Evolutionary conservation across 2,797 vertebrate species (phyloP).

Genomic region (Galago senegalensis): DNA sequence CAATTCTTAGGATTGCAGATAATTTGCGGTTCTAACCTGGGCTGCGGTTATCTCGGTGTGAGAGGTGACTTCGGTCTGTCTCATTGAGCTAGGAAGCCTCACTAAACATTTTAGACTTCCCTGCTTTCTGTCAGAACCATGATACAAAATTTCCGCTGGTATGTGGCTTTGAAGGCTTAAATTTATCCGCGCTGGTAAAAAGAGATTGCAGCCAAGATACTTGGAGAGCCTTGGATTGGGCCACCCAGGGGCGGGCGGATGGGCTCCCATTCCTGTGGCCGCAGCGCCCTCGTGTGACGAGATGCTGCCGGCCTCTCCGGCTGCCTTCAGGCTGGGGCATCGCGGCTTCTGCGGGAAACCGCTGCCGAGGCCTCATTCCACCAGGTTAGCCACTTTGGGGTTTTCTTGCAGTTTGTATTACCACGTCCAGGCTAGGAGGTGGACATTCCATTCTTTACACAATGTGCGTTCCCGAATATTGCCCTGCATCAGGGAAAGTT

Average conservation of each 20-base stretch:
- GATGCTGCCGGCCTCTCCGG: too few species aligned
- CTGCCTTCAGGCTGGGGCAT: accelerated
- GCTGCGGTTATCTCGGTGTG: too few species aligned
- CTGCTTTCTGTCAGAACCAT: background rate
- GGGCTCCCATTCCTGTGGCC: background rate
- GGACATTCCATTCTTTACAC: background rate
- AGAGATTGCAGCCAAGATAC: background rate
- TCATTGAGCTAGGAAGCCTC: background rate
- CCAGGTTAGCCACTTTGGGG: accelerated
- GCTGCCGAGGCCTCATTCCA: accelerated
- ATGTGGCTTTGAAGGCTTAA: background rate
- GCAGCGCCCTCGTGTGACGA: slow-evolving; percentile 43
- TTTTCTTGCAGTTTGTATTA: background rate
- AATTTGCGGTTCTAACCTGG: background rate
- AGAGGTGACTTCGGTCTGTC: background rate
- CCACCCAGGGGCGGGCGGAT: background rate
- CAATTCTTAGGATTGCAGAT: background rate
- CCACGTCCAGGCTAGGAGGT: background rate
- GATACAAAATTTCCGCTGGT: background rate
- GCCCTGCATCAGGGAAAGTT: too few species aligned
- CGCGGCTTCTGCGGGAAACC: too few species aligned
- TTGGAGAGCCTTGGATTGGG: background rate
- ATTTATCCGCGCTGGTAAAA: background rate
- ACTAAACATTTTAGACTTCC: background rate
- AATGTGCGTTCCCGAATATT: background rate